phyloP scores from a whole-genome alignment of 2,888 invertebrate species.

The Melieria crassipennis region DNA sequence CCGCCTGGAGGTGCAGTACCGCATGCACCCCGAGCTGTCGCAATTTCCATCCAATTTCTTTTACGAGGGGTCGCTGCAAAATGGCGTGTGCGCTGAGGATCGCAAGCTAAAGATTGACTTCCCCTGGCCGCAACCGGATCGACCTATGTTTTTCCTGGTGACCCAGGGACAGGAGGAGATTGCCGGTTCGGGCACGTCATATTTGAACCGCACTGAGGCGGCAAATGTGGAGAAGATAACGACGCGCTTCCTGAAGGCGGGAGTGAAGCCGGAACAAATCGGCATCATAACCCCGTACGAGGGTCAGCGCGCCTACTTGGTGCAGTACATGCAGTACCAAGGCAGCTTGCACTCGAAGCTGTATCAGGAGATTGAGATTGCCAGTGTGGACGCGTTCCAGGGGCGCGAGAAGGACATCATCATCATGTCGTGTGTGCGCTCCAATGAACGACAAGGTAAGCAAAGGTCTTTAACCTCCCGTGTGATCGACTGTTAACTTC shows the following conservation, averaged over 20 bases:
- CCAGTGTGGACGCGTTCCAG: slow-evolving; percentile 99
- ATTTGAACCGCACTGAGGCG: slow-evolving; percentile 97
- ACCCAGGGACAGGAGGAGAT: slow-evolving; percentile 99
- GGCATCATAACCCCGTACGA: slow-evolving; percentile 99
- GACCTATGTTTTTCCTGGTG: slow-evolving; percentile 99
- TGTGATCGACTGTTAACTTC: background rate
- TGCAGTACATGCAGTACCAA: slow-evolving; percentile 99
- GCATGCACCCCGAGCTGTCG: slow-evolving; percentile 98
- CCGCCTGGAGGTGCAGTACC: slow-evolving; percentile 95
- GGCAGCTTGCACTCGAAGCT: slow-evolving; percentile 96
- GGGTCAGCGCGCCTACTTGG: slow-evolving; percentile 96
- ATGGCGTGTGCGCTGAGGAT: slow-evolving; percentile 98
- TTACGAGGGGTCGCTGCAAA: slow-evolving; percentile 98
- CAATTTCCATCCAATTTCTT: slow-evolving; percentile 99
- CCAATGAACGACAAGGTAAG: slow-evolving; percentile 94
- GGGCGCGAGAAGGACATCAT: slow-evolving; percentile 99
- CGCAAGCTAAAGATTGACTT: slow-evolving; percentile 93
- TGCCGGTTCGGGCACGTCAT: slow-evolving; percentile 97
- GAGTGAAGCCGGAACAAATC: slow-evolving; percentile 97
- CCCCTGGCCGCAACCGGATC: slow-evolving; percentile 96
- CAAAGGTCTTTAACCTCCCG: background rate
- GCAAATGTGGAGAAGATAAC: slow-evolving; percentile 98
- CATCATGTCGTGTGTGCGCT: slow-evolving; percentile 98
- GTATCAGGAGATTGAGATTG: slow-evolving; percentile 98
- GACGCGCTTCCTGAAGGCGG: slow-evolving; percentile 92